Conservation (phyloP, 2,113 vertebrate species). For the Theristicus caerulescens region DNA sequence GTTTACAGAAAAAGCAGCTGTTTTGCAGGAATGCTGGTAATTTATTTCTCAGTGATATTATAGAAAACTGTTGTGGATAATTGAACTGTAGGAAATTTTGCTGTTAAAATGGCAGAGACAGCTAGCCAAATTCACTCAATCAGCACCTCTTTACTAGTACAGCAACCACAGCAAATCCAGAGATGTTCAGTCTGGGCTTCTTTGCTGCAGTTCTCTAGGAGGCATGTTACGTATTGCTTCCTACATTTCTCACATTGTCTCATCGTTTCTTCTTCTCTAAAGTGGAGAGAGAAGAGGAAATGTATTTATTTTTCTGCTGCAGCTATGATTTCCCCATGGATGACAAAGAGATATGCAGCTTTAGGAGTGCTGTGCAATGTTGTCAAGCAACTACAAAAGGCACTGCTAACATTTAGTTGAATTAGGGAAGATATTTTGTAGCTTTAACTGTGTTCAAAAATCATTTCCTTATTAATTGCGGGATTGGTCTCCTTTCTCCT, state of each 20-base stretch:
- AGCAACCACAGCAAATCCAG: not conserved
- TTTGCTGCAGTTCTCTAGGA: not conserved
- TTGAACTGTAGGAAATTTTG: conserved; percentile 2
- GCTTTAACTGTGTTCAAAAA: not conserved
- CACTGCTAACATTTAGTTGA: not conserved
- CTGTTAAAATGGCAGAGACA: not conserved
- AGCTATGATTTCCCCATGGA: not conserved
- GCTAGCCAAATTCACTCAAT: not conserved
- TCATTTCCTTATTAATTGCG: not conserved
- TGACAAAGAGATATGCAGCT: not conserved
- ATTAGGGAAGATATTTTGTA: not conserved
- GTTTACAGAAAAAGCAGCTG: conserved; percentile 73
- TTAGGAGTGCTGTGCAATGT: not conserved
- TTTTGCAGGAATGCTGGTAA: conserved; percentile 27
- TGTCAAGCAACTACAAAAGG: not conserved
- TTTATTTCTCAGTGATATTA: conserved; percentile 77
- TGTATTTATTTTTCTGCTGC: not conserved
- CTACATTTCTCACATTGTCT: not conserved
- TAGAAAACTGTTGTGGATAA: conserved; percentile 59
- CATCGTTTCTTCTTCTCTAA: not conserved
- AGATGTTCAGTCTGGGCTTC: not conserved
- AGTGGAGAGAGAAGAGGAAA: not conserved
- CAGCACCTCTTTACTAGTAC: not conserved
- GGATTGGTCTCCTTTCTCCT: not conserved
- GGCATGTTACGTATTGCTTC: not conserved